phyloP scores from a whole-genome alignment of 2,113 vertebrate species.

The Zosterops pallidus region DNA sequence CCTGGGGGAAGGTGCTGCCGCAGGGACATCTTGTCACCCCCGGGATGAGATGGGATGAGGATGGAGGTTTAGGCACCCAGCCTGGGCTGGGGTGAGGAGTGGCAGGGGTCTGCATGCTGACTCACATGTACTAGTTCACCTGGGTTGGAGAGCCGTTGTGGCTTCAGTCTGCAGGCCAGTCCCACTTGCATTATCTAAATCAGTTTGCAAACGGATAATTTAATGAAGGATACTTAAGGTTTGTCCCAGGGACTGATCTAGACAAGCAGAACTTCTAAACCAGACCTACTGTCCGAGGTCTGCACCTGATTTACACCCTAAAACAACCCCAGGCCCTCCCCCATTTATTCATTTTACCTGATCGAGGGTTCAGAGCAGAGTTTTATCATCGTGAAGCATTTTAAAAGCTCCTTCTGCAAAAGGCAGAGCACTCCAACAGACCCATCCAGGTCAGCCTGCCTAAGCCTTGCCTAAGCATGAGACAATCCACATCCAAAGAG shows the following conservation, averaged over 20 bases:
- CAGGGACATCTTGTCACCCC: slow-evolving; percentile 34
- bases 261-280: slow-evolving; percentile 13
- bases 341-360: background rate
- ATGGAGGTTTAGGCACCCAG: slow-evolving; percentile 39
- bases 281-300: background rate
- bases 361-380: background rate
- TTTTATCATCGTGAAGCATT: background rate
- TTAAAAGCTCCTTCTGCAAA: slow-evolving; percentile 6
- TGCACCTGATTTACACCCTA: background rate
- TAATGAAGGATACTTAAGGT: slow-evolving; percentile 20
- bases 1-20: background rate
- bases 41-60: slow-evolving; percentile 57
- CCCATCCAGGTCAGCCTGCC: background rate
- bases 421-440: background rate
- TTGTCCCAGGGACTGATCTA: slow-evolving; percentile 47
- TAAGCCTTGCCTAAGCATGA: background rate
- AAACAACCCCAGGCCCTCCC: slow-evolving; percentile 11
- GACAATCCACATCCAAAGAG: background rate
- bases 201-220: slow-evolving; percentile 68
- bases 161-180: slow-evolving; percentile 73
- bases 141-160: slow-evolving; percentile 67
- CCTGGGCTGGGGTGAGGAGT: slow-evolving; percentile 43
- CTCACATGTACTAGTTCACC: slow-evolving; percentile 74
- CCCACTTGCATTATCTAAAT: slow-evolving; percentile 71
- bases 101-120: slow-evolving; percentile 70